Conservation (phyloP, 1,140 invertebrate species). For the Tetramorium simillimum region DNA sequence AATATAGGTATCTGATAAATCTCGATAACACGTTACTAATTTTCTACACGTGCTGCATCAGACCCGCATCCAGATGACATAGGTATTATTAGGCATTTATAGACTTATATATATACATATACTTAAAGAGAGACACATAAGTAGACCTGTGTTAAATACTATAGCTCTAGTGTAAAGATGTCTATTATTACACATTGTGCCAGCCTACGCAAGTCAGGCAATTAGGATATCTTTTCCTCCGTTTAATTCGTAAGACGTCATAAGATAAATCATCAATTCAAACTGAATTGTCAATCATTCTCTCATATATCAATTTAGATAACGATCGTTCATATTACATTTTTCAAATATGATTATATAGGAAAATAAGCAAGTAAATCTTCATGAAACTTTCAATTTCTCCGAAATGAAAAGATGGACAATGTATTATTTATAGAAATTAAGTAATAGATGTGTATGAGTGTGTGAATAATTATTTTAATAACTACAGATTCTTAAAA, state of each 20-base stretch:
- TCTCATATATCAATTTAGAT: neutral
- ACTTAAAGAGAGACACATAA: conserved; percentile 53
- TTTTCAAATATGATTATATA: neutral
- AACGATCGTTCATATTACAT: neutral
- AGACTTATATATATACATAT: conserved; percentile 57
- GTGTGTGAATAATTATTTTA: neutral
- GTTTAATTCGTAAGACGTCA: conserved; percentile 24
- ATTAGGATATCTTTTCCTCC: conserved; percentile 24
- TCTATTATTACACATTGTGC: conserved; percentile 29
- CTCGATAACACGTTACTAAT: conserved; percentile 20
- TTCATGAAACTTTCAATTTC: neutral
- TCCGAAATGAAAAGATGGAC: neutral
- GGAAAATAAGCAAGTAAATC: neutral
- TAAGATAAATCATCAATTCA: conserved; percentile 2
- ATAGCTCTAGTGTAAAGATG: conserved; percentile 35
- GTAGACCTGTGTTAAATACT: conserved; percentile 53
- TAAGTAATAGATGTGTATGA: neutral
- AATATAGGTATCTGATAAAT: conserved; percentile 18
- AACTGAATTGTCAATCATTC: conserved; percentile 8
- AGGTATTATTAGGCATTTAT: conserved; percentile 70
- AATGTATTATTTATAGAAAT: neutral
- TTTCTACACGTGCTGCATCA: conserved; percentile 50
- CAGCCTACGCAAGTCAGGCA: conserved; percentile 6
- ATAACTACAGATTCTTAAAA: neutral
- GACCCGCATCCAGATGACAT: conserved; percentile 56